Evolutionary conservation across 2,888 invertebrate species (phyloP).

Genomic region (Tupiocoris notatus): DNA sequence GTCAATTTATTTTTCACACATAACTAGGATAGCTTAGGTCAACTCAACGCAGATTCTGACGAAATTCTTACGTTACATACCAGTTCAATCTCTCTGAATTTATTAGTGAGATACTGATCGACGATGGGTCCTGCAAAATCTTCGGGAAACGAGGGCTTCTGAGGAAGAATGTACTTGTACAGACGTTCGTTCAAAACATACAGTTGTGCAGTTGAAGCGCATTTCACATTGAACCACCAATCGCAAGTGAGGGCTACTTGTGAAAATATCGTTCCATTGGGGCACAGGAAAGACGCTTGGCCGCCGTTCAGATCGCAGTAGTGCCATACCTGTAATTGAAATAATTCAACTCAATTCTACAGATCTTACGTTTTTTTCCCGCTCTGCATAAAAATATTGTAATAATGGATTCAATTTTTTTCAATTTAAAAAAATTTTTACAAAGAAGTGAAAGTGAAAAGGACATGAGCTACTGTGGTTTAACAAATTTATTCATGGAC

Average conservation of each 20-base stretch:
- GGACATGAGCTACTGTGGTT: no score
- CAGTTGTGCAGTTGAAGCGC: slow-evolving; percentile 76
- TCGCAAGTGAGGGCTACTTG: slow-evolving; percentile 86
- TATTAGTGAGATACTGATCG: slow-evolving; percentile 78
- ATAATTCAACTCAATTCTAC: no score
- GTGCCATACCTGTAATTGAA: slow-evolving; percentile 88
- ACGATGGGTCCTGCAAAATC: slow-evolving; percentile 86
- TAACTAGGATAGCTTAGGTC: neutral
- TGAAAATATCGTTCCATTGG: slow-evolving; percentile 87
- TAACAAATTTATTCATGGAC: no score
- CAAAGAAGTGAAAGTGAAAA: no score
- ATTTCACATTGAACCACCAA: slow-evolving; percentile 92
- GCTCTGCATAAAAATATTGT: no score
- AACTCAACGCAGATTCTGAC: neutral
- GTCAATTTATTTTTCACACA: no score
- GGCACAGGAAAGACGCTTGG: slow-evolving; percentile 84
- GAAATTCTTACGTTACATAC: slow-evolving; percentile 54
- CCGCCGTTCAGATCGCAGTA: slow-evolving; percentile 89
- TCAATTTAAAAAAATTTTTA: no score
- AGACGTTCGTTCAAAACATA: slow-evolving; percentile 85
- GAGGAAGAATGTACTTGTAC: slow-evolving; percentile 82
- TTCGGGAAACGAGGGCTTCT: slow-evolving; percentile 84
- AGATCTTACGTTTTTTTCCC: no score
- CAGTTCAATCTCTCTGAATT: slow-evolving; percentile 84
- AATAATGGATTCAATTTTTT: no score